Conservation (phyloP, 2,888 invertebrate species). For the Cephus runcator region DNA sequence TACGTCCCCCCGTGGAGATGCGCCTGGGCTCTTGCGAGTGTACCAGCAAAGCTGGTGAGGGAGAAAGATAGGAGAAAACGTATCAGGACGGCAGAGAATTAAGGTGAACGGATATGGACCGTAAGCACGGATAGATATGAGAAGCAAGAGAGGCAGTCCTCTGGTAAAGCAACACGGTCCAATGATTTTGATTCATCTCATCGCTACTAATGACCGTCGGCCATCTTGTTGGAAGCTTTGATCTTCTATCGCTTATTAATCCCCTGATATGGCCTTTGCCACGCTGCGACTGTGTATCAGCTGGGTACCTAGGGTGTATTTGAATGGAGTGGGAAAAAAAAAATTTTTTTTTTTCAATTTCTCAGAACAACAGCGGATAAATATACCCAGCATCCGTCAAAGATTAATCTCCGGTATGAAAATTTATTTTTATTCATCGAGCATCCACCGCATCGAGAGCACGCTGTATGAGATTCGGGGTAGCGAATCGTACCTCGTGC, state of each 20-base stretch:
- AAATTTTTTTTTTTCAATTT: conserved; percentile 12
- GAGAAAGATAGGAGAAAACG: conserved; percentile 1
- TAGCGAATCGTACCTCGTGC: neutral
- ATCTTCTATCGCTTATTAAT: conserved; percentile 43
- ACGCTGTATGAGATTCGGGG: neutral
- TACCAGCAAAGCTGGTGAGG: neutral
- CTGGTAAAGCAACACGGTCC: conserved; percentile 25
- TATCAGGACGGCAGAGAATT: conserved; percentile 12
- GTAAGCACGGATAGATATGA: neutral
- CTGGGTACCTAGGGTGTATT: neutral
- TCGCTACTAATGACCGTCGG: conserved; percentile 36
- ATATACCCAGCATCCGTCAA: neutral
- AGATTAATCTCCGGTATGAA: neutral
- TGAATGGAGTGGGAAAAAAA: conserved; percentile 11
- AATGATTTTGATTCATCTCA: conserved; percentile 40
- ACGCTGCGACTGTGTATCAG: conserved; percentile 3
- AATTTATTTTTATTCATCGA: neutral
- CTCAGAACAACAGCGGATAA: neutral
- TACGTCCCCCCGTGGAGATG: conserved; percentile 41
- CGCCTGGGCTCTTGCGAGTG: neutral
- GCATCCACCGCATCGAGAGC: neutral
- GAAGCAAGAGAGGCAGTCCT: neutral
- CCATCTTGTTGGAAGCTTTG: conserved; percentile 29
- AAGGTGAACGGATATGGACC: neutral
- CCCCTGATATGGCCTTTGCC: conserved; percentile 29